Base-by-base conservation (phyloP, 2,113 vertebrate species). In the Scartelaos histophorus region DNA sequence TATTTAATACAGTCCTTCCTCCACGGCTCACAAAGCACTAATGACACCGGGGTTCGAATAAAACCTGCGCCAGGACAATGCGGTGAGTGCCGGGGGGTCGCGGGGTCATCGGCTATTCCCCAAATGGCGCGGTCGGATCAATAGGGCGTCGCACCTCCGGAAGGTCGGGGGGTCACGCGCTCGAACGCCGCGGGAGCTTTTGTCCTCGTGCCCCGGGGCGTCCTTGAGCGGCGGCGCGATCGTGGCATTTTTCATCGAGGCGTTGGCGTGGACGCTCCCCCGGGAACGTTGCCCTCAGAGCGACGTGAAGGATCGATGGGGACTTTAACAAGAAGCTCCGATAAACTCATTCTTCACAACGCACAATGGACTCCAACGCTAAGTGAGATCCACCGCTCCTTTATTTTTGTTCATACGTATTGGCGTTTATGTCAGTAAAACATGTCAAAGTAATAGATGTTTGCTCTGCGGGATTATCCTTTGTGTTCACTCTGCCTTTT, bases 131-230 rank as follows among this genome's bases (percentile, higher is more conserved):
- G 16, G 10, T 12, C 21, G 77, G 74, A 87, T 89, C 83, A 90
- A 85, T 87, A 84, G 75, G 72, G 25, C 77, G 81, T 83, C 78
- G 83, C 57, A 78, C 67, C 69, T 22, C 61, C 70, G 46, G 51
- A 56, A 29, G 82, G 66, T 73, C 11, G 81, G 76, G 84, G 84
- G 80, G 81, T 80, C 67, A 71, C 49, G 22, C 57, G 62, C 61
- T 60, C 70, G 70, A 82, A 72, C 57, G 22, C 58, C 70, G 46
- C 16, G 60, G 56, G 16, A 3, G 13, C 45, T 66, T 70, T 66
- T 65, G 56, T 74, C 22, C 43, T 22, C 49, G 38, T 38, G 51
- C 16, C 62, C 25, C 73, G 70, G 70, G 4, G 69, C 69, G 84
- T 78, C 75, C 72, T 70, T 70, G 67, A 49, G 45, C 16, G 62